phyloP scores from a whole-genome alignment of 2,888 invertebrate species.

The Ophioninae sp. region DNA sequence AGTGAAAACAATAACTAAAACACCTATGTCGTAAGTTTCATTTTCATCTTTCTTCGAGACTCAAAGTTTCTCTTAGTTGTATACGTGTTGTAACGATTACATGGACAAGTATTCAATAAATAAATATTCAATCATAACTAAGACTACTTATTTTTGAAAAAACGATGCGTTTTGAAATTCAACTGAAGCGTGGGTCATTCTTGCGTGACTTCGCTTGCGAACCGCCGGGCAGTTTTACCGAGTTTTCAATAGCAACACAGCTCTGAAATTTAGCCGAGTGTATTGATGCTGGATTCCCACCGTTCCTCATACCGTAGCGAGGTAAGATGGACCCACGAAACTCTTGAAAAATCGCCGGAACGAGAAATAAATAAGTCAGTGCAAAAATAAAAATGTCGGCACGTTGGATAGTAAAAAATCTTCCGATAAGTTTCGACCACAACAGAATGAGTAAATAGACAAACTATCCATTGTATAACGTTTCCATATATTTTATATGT shows the following conservation, averaged over 20 bases:
- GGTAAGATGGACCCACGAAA: no score
- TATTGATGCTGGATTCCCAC: no score
- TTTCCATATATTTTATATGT: conserved; percentile 62
- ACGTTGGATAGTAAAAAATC: no score
- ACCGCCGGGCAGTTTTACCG: no score
- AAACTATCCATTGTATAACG: conserved; percentile 52
- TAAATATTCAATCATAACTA: conserved; percentile 55
- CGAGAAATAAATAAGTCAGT: neutral
- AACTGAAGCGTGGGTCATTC: no score
- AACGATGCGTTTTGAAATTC: neutral
- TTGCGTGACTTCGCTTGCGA: no score
- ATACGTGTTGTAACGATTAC: conserved; percentile 60
- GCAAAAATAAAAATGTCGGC: neutral
- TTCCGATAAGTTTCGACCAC: neutral
- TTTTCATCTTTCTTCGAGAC: conserved; percentile 50
- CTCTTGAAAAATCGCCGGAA: no score
- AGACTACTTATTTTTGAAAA: neutral
- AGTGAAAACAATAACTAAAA: conserved; percentile 40
- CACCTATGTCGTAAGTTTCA: conserved; percentile 50
- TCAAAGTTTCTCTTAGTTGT: conserved; percentile 62
- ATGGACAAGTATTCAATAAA: conserved; percentile 64
- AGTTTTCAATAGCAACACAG: no score
- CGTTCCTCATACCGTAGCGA: no score
- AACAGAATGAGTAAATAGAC: neutral
- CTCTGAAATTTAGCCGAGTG: no score